Evolutionary conservation across 2,888 invertebrate species (phyloP).

Genomic region (Helleia helle): DNA sequence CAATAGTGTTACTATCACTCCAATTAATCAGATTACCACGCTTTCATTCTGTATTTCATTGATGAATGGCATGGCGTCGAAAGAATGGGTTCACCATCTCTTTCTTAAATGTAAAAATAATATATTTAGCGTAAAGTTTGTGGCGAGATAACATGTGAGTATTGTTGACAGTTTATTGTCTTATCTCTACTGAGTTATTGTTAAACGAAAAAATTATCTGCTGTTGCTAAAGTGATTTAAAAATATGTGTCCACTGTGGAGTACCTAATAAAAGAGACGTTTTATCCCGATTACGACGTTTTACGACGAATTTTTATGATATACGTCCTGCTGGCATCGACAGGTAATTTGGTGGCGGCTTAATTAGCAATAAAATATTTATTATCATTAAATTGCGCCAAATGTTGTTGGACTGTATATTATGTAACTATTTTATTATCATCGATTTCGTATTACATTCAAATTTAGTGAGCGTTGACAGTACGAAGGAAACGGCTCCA

Average conservation of each 20-base stretch:
- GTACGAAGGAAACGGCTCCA: too few species aligned
- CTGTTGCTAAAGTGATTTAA: conserved; percentile 12
- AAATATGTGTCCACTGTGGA: not conserved
- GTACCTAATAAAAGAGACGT: too few species aligned
- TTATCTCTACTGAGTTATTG: conserved; percentile 61
- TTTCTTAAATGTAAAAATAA: conserved; percentile 39
- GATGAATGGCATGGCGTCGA: not conserved
- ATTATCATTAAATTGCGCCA: not conserved
- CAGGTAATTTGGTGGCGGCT: not conserved
- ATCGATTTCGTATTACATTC: too few species aligned
- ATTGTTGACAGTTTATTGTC: conserved; percentile 61
- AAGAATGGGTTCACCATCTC: conserved; percentile 1
- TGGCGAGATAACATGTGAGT: conserved; percentile 40
- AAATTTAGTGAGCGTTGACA: not conserved
- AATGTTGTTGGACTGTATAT: too few species aligned
- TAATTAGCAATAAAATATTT: not conserved
- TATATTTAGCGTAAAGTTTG: conserved; percentile 38
- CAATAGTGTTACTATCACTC: not conserved
- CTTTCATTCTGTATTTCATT: conserved; percentile 1
- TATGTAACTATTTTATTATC: too few species aligned
- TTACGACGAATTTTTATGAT: not conserved
- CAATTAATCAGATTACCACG: not conserved
- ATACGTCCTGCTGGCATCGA: not conserved
- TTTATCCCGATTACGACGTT: too few species aligned
- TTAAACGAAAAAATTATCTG: conserved; percentile 55